phyloP scores from a whole-genome alignment of 2,113 vertebrate genomes.

The Larimichthys polyactis region DNA sequence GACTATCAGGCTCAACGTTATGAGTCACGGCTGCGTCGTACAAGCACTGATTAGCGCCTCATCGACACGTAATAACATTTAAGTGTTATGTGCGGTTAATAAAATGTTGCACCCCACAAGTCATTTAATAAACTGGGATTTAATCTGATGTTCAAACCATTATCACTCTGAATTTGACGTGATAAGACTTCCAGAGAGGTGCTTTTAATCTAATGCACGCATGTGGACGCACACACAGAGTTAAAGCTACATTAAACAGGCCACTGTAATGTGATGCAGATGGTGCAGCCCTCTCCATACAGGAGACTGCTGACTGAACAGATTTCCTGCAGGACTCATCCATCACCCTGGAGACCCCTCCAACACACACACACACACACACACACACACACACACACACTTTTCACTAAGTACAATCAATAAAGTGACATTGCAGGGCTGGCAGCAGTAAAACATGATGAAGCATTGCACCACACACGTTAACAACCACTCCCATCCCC shows the following conservation, averaged over 20 bases:
- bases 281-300: not conserved
- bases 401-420: slow-evolving; percentile 44
- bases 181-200: not conserved
- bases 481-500: not conserved
- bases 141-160: not conserved
- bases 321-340: slow-evolving; percentile 11
- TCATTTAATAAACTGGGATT: not conserved
- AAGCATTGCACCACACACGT: slow-evolving; percentile 53
- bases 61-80: not conserved
- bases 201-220: not conserved
- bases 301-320: slow-evolving; percentile 56
- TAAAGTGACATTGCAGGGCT: slow-evolving; percentile 33
- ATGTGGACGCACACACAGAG: too few species aligned
- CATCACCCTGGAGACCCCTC: slow-evolving; percentile 30
- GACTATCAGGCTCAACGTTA: not conserved
- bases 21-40: slow-evolving; percentile 8
- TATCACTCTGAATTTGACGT: not conserved
- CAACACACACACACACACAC: not conserved
- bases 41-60: slow-evolving; percentile 16
- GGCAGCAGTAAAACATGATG: slow-evolving; percentile 54
- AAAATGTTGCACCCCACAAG: not conserved
- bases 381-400: not conserved
- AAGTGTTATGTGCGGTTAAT: slow-evolving; percentile 5
- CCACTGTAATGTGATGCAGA: slow-evolving; percentile 15
- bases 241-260: not conserved